Conservation (phyloP, 2,888 invertebrate genomes). For the Thyatira batis region DNA sequence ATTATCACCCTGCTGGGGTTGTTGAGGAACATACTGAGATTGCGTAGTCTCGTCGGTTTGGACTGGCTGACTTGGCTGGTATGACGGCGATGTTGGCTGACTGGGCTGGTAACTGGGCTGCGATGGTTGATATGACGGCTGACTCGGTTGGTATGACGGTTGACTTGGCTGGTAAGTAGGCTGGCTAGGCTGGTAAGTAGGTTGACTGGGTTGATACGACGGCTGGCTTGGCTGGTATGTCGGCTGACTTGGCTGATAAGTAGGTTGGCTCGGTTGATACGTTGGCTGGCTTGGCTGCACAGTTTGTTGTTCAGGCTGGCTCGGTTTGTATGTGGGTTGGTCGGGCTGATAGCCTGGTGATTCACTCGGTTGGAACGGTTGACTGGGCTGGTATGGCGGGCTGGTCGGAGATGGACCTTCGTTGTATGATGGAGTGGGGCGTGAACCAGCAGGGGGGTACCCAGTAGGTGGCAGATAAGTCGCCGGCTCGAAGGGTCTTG, state of each 20-base stretch:
- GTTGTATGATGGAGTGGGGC: slow-evolving; percentile 67
- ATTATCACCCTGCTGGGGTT: slow-evolving; percentile 8
- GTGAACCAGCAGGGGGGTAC: slow-evolving; percentile 65
- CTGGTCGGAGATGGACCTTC: slow-evolving; percentile 61
- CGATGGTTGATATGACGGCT: slow-evolving; percentile 24
- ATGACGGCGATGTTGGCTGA: slow-evolving; percentile 31
- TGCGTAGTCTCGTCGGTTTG: slow-evolving; percentile 29
- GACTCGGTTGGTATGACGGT: slow-evolving; percentile 34
- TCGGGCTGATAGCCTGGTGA: slow-evolving; percentile 27
- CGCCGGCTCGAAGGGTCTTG: slow-evolving; percentile 85
- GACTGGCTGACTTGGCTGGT: slow-evolving; percentile 34
- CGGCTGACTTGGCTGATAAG: slow-evolving; percentile 33
- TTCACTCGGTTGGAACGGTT: slow-evolving; percentile 37
- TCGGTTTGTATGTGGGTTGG: slow-evolving; percentile 33
- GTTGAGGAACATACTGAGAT: slow-evolving; percentile 19
- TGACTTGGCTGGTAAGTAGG: slow-evolving; percentile 35
- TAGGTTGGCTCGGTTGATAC: slow-evolving; percentile 36
- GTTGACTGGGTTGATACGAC: slow-evolving; percentile 46
- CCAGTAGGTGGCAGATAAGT: slow-evolving; percentile 70
- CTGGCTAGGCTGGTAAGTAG: slow-evolving; percentile 43
- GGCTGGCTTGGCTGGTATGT: slow-evolving; percentile 41
- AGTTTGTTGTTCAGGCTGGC: slow-evolving; percentile 33
- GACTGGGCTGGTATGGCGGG: slow-evolving; percentile 33
- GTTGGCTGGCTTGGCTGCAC: slow-evolving; percentile 36
- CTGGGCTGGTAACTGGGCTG: slow-evolving; percentile 28